Evolutionary conservation across 2,888 invertebrate species (phyloP).

Genomic region (Stegana nigrithorax): DNA sequence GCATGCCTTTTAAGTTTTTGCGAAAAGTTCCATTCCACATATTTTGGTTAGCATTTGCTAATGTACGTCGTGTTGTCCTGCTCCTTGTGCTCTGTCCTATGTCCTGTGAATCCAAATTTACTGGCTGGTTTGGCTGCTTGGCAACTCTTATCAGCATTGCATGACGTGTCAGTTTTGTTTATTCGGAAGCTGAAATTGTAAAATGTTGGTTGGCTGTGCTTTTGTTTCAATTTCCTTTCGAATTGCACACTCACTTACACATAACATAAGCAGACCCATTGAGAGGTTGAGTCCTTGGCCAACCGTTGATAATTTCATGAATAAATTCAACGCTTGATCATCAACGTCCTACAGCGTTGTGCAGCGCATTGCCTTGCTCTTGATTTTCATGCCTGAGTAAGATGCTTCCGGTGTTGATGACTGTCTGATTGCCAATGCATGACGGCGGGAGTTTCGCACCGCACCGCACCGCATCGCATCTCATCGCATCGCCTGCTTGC

Average conservation of each 20-base stretch:
- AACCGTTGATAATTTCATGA: conserved; percentile 54
- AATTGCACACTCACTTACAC: conserved; percentile 38
- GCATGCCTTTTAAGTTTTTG: neutral
- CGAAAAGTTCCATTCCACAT: neutral
- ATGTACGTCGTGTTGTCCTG: neutral
- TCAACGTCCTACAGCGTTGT: conserved; percentile 44
- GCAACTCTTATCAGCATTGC: no score
- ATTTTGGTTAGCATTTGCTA: no score
- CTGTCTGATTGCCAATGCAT: no score
- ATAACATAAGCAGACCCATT: neutral
- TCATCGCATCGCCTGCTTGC: conserved; percentile 47
- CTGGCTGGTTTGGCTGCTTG: neutral
- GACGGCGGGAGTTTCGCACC: no score
- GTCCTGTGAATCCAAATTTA: no score
- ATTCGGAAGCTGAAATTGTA: conserved; percentile 16
- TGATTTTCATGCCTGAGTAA: conserved; percentile 1
- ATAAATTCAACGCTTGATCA: conserved; percentile 36
- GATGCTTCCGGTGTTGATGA: conserved; percentile 15
- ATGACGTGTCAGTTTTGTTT: conserved; percentile 1
- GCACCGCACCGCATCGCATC: neutral
- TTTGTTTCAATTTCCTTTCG: conserved; percentile 64
- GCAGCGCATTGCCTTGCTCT: neutral
- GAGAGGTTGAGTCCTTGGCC: conserved; percentile 40
- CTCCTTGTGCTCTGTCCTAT: no score
- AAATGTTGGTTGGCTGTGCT: conserved; percentile 46